phyloP scores from a whole-genome alignment of 2,113 vertebrate genomes.

The Acrocephalus kingi region DNA sequence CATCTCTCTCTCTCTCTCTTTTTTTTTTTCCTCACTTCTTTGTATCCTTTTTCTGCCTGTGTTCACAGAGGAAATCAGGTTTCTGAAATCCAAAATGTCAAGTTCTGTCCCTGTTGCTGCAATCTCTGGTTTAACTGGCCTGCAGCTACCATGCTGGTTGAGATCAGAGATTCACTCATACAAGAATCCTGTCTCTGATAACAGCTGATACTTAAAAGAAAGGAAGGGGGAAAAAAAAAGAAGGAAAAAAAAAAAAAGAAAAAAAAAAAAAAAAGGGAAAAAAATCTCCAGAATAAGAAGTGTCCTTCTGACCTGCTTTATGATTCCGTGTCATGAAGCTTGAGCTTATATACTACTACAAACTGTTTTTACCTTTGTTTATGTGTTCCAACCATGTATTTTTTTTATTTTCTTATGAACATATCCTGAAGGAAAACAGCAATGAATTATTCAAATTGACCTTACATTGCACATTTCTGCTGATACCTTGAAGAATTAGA shows the following conservation, averaged over 20 bases:
- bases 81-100: conserved; percentile 45
- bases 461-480: neutral
- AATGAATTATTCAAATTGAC: neutral
- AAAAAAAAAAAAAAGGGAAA: neutral
- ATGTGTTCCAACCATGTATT: neutral
- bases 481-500: neutral
- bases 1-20: neutral
- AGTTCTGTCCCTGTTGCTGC: neutral
- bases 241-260: neutral
- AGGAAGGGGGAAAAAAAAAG: neutral
- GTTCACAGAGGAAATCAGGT: neutral
- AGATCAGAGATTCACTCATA: conserved; percentile 27
- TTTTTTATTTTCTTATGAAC: neutral
- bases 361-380: neutral
- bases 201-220: conserved; percentile 34
- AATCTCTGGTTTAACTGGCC: conserved; percentile 8
- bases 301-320: conserved; percentile 36
- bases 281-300: neutral
- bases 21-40: neutral
- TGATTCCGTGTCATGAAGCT: neutral
- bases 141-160: neutral
- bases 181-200: conserved; percentile 13
- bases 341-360: neutral
- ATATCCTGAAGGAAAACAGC: neutral
- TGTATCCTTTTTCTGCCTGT: neutral